Evolutionary conservation across 2,888 invertebrate species (phyloP).

Genomic region (Phymatocera aterrima): DNA sequence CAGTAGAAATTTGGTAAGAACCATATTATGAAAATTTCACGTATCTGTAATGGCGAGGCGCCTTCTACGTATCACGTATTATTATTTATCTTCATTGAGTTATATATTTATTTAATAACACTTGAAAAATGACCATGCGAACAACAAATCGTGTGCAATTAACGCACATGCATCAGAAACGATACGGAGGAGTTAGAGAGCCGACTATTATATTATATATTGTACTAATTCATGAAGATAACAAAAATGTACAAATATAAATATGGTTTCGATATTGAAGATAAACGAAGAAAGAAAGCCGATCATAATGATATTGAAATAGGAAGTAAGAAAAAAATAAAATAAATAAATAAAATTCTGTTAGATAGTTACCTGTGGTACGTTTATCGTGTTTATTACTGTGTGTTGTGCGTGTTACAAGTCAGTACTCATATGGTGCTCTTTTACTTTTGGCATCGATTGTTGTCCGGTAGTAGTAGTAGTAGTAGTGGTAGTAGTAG

Average conservation of each 20-base stretch:
- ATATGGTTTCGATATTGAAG: conserved; percentile 22
- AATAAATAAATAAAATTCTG: conserved; percentile 60
- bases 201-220: background rate
- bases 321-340: conserved; percentile 52
- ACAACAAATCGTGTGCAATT: conserved; percentile 59
- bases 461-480: conserved; percentile 73
- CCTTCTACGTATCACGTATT: conserved; percentile 41
- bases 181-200: conserved; percentile 52
- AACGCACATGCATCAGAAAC: conserved; percentile 63
- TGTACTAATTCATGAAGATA: conserved; percentile 45
- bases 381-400: conserved; percentile 68
- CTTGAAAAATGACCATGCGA: conserved; percentile 53
- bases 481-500: too few relatives aligned
- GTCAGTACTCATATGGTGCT: conserved; percentile 73
- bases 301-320: too few relatives aligned
- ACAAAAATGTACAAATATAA: conserved; percentile 32
- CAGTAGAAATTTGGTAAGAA: too few relatives aligned
- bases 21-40: background rate
- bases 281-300: too few relatives aligned
- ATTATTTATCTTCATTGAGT: conserved; percentile 35
- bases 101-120: conserved; percentile 26
- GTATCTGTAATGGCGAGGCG: background rate
- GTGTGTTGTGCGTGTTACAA: conserved; percentile 73
- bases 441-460: conserved; percentile 72
- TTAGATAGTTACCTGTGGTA: conserved; percentile 73